Evolutionary conservation across 2,888 invertebrate genomes (phyloP), one percentile per base, ranked within the genome.

Genomic region (Stenurella melanura): DNA sequence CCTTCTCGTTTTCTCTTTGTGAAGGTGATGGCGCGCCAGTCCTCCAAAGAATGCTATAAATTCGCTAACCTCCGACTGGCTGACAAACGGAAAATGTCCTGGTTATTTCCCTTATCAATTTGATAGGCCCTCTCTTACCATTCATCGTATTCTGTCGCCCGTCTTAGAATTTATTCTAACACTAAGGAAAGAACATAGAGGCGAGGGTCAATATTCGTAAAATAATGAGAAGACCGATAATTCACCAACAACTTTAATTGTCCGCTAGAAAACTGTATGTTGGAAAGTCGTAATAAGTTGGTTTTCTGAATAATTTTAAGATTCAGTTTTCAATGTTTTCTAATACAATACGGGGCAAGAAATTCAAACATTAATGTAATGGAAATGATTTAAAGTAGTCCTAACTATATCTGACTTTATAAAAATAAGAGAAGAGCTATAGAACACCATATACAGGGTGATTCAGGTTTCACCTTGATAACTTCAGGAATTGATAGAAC

Each of bases 11-110:
- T 83, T 83, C 77, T 78, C 84, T 82, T 84, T 80, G 82, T 82
- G 81, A 73, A 83, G 83, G 80, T 82, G 83, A 83, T 83, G 85
- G 86, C 85, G 83, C 84, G 84, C 85, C 86, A 85, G 83, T 84
- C 83, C 83, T 84, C 77, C 83, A 80, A 84, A 85, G 85, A 87
- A 86, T 86, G 85, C 83, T 82, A 86, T 85, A 87, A 87, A 87
- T 86, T 85, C 84, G 81, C 83, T 78, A 81, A 82, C 82, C 83
- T 82, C 83, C 84, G 77, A 80, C 83, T 81, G 82, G 78, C 84
- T 84, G 85, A 86, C 85, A 86, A 85, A 83, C 81, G 83, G 78
- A 75, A 77, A 81, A 78, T 67, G 78, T 81, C 75, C 74, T 61
- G 60, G 72, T 77, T 79, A 79, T 80, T 79, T 80, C 77, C 78